Base-by-base conservation (phyloP, 2,113 vertebrate genomes). In the Lucifuga dentata region DNA sequence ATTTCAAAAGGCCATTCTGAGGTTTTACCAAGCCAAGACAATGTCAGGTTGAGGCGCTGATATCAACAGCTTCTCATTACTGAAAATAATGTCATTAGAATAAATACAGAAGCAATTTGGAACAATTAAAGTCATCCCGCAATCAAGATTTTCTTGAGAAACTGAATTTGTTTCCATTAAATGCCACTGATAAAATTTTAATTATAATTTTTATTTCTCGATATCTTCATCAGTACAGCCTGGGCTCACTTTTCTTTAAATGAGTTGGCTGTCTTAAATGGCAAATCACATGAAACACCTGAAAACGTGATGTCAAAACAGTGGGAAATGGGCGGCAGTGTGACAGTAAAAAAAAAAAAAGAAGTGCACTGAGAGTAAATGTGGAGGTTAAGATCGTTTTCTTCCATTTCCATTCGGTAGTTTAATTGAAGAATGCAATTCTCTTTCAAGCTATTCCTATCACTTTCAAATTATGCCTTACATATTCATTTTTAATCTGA, bases 91-190 rank as follows among this genome's bases (percentile, higher is more conserved):
- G 17, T 40, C 17, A 41, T 49, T 20, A 52, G 44, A 66, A 58
- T 60, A 52, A 70, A 24, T 20, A 2, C 17, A 6, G 21, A 5
- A 5, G 11, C n/a, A 35, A 46, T 59, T n/a, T n/a, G n/a, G n/a
- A n/a, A n/a, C n/a, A n/a, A n/a, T 13, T 24, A 16, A 46, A 53
- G 24, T 11, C 33, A 59, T 5, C n/a, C n/a, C n/a, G 43, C 32
- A 80, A 60, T 79, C 52, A 48, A 49, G 21, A 29, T 61, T 64
- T 60, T 38, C 46, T 55, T 49, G 56, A 44, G 19, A 11, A 33
- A 15, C 11, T 10, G 32, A 56, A 63, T 41, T 5, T 50, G 45
- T 4, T 2, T 33, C 17, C 15, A 13, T 16, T 48, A 61, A 38
- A 15, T 11, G 5, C 21, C 16, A 0, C 15, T 40, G 29, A 70